A percentile compares a stretch with the other conserved stretches of the same genome.
Conservation (phyloP, 2,797 vertebrate genomes). For the Lycodopsis pacificus region DNA sequence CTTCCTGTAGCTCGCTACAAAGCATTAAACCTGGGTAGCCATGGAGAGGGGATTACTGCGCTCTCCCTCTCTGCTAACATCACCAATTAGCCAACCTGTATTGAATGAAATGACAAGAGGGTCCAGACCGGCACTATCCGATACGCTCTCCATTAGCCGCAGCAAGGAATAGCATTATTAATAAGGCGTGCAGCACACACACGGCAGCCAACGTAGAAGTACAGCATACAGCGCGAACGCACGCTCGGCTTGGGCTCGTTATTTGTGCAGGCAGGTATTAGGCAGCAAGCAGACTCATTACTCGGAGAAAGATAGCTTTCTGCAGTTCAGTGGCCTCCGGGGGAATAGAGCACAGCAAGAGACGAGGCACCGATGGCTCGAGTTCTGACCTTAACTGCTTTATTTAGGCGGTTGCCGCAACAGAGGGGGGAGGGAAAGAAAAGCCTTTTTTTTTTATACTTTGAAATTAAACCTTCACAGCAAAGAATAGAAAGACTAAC, state of each 20-base stretch:
- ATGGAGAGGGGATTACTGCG: slow-evolving; percentile 54
- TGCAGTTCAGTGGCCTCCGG: slow-evolving; percentile 54
- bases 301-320: slow-evolving; percentile 52
- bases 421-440: not conserved
- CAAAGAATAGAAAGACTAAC: slow-evolving; percentile 22
- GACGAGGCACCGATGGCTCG: slow-evolving; percentile 30
- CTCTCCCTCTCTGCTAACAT: slow-evolving; percentile 54
- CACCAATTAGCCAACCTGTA: slow-evolving; percentile 66
- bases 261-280: slow-evolving; percentile 58
- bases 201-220: slow-evolving; percentile 29
- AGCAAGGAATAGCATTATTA: slow-evolving; percentile 55
- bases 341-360: slow-evolving; percentile 47
- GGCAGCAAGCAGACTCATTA: slow-evolving; percentile 68
- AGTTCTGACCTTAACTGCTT: slow-evolving; percentile 54
- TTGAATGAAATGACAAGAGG: slow-evolving; percentile 64
- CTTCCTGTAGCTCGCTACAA: slow-evolving; percentile 42
- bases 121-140: slow-evolving; percentile 59
- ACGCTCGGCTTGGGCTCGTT: slow-evolving; percentile 57
- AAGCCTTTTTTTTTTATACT: slow-evolving; percentile 5
- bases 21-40: slow-evolving; percentile 58
- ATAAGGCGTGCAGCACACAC: slow-evolving; percentile 30
- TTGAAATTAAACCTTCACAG: slow-evolving; percentile 31
- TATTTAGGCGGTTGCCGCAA: slow-evolving; percentile 44
- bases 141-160: slow-evolving; percentile 58
- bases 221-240: slow-evolving; percentile 39